Percentiles rank a stretch among this genome's conserved stretches.
phyloP scores from a whole-genome alignment of 2,888 invertebrate genomes.

The Congeria kusceri region DNA sequence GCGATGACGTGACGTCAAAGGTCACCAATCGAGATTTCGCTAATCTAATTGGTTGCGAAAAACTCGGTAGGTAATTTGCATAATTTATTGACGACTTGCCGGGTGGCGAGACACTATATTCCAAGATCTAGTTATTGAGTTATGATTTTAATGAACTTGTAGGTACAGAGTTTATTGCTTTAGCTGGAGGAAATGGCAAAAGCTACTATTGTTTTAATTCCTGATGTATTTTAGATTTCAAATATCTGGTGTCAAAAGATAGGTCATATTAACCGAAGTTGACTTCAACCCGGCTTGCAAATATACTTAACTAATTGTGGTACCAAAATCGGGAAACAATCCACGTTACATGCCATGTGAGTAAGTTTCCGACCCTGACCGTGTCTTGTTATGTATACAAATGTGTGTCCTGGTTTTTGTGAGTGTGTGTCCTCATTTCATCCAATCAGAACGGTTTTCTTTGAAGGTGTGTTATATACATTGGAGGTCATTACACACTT shows the following conservation, averaged over 20 bases:
- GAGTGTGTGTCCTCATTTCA: constrained; percentile 2
- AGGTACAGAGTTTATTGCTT: no score
- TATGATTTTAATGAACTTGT: no score
- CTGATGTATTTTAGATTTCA: no score
- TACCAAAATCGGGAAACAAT: neutral
- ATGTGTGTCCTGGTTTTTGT: neutral
- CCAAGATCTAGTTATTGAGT: no score
- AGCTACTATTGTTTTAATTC: no score
- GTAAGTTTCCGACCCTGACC: neutral
- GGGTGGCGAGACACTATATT: no score
- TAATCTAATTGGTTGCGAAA: constrained; percentile 21
- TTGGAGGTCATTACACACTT: no score
- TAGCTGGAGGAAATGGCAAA: no score
- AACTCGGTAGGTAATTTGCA: constrained; percentile 28
- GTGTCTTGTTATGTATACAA: neutral
- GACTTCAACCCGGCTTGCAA: no score
- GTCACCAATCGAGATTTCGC: constrained; percentile 24
- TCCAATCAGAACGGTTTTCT: neutral
- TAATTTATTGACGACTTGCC: constrained; percentile 30
- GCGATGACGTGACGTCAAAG: constrained; percentile 66
- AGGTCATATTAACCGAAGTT: no score
- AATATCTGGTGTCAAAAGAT: no score
- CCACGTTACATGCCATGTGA: neutral
- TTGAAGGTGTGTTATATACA: neutral
- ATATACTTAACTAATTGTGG: neutral